These are phyloP conservation scores for Catalaphyllia jardinei DNA, from an alignment of 64 coral and sea anemone species.

Conservation along the genomic window DNA sequence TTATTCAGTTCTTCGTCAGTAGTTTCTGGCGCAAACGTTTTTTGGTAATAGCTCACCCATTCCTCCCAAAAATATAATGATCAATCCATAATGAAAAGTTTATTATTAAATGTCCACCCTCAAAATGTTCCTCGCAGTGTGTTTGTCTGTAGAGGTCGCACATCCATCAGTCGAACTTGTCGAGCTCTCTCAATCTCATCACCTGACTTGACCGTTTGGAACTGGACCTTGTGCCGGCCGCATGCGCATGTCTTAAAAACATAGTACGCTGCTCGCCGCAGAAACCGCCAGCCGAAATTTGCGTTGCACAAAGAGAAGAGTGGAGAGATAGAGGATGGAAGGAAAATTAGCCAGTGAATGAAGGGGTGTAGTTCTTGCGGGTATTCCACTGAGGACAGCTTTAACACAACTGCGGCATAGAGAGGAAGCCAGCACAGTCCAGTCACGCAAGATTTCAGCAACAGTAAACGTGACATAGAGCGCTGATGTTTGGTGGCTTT, in stretches of 20 bases:
- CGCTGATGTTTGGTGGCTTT: neutral
- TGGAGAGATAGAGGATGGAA: neutral
- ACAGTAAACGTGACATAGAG: neutral
- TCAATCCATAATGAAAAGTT: too few species aligned
- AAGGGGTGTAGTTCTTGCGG: neutral
- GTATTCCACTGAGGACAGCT: neutral
- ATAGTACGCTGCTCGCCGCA: neutral
- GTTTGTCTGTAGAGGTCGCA: neutral
- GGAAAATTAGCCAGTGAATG: constrained; percentile 12
- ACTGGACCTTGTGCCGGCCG: too few species aligned
- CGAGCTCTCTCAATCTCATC: neutral
- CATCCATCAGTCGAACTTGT: neutral
- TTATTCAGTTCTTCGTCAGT: too few species aligned
- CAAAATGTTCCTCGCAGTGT: neutral
- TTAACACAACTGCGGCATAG: neutral
- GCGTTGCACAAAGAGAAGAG: neutral
- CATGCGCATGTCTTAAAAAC: neutral
- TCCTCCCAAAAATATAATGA: too few species aligned
- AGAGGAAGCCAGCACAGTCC: neutral
- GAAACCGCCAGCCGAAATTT: neutral
- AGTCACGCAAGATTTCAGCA: constrained; percentile 1
- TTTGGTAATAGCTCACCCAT: too few species aligned
- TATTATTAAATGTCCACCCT: too few species aligned
- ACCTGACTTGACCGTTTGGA: neutral
- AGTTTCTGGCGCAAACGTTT: too few species aligned